A percentile compares a stretch with the other conserved stretches of the same genome.
These are phyloP conservation scores for Drosophila prostipennis DNA, from an alignment of 2,888 invertebrate species.

Conservation along the genomic window DNA sequence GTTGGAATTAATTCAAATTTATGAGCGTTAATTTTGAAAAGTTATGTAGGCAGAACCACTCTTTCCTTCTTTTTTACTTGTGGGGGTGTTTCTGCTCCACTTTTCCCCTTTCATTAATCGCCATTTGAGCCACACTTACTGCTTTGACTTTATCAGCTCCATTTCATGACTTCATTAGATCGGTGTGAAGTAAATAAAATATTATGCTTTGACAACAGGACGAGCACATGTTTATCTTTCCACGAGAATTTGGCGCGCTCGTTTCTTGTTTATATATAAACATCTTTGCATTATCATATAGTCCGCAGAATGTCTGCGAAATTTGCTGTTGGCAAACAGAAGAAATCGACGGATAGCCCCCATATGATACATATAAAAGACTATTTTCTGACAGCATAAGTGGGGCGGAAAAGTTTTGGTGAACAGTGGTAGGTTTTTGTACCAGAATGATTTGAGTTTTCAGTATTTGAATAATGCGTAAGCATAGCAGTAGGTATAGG, in stretches of 20 bases:
- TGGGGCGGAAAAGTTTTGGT: conserved; percentile 37
- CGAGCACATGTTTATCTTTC: conserved; percentile 50
- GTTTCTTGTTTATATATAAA: background rate
- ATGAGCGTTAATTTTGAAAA: conserved; percentile 69
- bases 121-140: conserved; percentile 60
- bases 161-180: conserved; percentile 28
- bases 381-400: conserved; percentile 53
- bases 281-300: conserved; percentile 24
- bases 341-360: conserved; percentile 24
- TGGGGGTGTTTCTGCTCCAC: conserved; percentile 26
- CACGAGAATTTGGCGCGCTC: conserved; percentile 28
- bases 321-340: conserved; percentile 58
- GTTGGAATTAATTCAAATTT: conserved; percentile 64
- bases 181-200: conserved; percentile 35
- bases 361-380: conserved; percentile 31
- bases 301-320: conserved; percentile 46
- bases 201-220: conserved; percentile 13
- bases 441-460: background rate
- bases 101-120: conserved; percentile 49
- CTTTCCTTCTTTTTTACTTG: background rate
- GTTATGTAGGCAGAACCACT: background rate
- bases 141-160: conserved; percentile 42
- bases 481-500: background rate
- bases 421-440: background rate
- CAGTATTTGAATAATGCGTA: conserved; percentile 8